Percentiles rank a stretch among this genome's conserved stretches.
Evolutionary conservation across 2,797 vertebrate genomes (phyloP).

Genomic region (Pseudotriccus pelzelni): DNA sequence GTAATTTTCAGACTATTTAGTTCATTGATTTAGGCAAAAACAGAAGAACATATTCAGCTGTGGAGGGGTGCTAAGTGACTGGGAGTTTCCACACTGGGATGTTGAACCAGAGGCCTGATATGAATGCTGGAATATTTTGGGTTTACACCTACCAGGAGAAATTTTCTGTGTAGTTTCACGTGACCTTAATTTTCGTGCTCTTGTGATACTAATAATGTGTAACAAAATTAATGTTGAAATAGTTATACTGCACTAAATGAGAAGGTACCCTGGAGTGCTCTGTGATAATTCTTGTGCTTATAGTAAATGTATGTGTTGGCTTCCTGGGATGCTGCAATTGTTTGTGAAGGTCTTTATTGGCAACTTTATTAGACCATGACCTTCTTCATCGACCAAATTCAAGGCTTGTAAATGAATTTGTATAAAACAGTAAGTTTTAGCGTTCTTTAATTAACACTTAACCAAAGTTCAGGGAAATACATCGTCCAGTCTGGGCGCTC

Average conservation of each 20-base stretch:
- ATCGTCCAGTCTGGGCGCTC: background rate
- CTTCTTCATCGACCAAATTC: background rate
- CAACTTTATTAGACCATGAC: background rate
- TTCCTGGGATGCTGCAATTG: background rate
- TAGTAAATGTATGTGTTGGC: background rate
- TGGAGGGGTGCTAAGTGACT: background rate
- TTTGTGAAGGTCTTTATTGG: background rate
- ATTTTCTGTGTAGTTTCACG: background rate
- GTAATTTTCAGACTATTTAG: constrained; percentile 7
- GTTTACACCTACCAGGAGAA: background rate
- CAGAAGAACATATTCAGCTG: background rate
- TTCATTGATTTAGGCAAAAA: background rate
- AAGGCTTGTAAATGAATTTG: background rate
- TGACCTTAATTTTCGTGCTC: background rate
- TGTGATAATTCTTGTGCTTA: background rate
- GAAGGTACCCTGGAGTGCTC: background rate
- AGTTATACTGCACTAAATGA: background rate
- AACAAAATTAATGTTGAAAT: background rate
- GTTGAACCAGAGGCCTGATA: background rate
- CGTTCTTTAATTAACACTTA: background rate
- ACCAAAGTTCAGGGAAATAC: background rate
- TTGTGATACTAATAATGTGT: background rate
- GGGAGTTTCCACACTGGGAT: background rate
- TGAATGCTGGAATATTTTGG: background rate
- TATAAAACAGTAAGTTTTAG: background rate